Percentiles rank a stretch among this genome's conserved stretches.
phyloP scores from a whole-genome alignment of 1,140 invertebrate genomes.

The Pinna nobilis region DNA sequence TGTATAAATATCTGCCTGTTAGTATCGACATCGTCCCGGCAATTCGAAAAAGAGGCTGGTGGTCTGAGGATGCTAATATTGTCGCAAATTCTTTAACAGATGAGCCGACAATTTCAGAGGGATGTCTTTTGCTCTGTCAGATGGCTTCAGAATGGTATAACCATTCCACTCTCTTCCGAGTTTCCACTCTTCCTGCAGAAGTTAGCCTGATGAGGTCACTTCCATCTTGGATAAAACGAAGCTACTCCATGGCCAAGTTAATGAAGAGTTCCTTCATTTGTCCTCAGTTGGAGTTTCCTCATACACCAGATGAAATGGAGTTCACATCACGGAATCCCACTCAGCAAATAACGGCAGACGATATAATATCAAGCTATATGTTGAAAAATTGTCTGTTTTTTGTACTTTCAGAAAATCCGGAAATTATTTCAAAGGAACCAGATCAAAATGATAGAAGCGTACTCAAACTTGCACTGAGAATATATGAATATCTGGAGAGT shows the following conservation, averaged over 20 bases:
- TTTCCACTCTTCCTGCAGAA: constrained; percentile 8
- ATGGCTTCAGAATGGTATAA: neutral
- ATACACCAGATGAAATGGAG: too few relatives aligned
- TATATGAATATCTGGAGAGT: too few relatives aligned
- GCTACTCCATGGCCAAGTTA: constrained; percentile 18
- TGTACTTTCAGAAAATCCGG: too few relatives aligned
- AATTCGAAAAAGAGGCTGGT: neutral
- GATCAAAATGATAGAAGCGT: too few relatives aligned
- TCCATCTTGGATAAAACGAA: neutral
- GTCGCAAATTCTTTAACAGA: neutral
- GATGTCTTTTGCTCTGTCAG: neutral
- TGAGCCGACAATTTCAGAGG: neutral
- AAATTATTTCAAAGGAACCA: too few relatives aligned
- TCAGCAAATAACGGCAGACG: too few relatives aligned
- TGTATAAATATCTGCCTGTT: neutral
- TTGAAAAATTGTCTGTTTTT: too few relatives aligned
- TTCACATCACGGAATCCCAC: too few relatives aligned
- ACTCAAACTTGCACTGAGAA: too few relatives aligned
- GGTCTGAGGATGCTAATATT: neutral
- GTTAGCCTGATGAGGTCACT: neutral
- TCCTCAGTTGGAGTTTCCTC: constrained; percentile 1
- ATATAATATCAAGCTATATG: too few relatives aligned
- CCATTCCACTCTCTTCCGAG: neutral
- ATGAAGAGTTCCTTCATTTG: constrained; percentile 9
- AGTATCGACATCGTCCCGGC: constrained; percentile 12